Evolutionary conservation across 53 echinoderm and acorn worm species (phyloP).

Genomic region (Luidia sarsii): DNA sequence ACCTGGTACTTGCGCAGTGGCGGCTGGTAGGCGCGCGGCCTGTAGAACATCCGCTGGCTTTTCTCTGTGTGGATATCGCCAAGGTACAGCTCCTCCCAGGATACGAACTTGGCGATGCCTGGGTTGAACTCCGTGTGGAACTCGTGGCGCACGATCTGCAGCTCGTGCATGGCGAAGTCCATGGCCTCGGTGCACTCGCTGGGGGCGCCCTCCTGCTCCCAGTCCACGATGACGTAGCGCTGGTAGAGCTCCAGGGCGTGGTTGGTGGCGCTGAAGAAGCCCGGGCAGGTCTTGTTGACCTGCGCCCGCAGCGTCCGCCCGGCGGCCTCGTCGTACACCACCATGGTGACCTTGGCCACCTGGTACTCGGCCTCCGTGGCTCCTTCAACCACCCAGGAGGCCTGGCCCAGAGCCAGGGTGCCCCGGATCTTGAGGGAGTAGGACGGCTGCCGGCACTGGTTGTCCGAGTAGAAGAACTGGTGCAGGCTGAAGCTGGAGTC

Average conservation of each 20-base stretch:
- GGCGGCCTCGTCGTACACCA: slow-evolving; percentile 64
- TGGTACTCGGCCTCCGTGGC: slow-evolving; percentile 82
- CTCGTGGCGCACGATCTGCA: slow-evolving; percentile 82
- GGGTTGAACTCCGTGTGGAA: slow-evolving; percentile 52
- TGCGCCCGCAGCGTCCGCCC: slow-evolving; percentile 47
- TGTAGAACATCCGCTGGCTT: slow-evolving; percentile 47
- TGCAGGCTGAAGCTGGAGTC: slow-evolving; percentile 80
- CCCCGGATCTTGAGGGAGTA: slow-evolving; percentile 84
- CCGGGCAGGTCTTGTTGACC: slow-evolving; percentile 77
- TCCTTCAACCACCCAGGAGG: slow-evolving; percentile 59
- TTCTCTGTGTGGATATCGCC: slow-evolving; percentile 84
- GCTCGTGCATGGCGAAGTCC: slow-evolving; percentile 81
- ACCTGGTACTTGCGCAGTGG: slow-evolving; percentile 87
- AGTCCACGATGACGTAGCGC: slow-evolving; percentile 57
- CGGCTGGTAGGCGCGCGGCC: slow-evolving; percentile 75
- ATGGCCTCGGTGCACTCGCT: slow-evolving; percentile 74
- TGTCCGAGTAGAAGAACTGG: slow-evolving; percentile 94
- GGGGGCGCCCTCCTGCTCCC: slow-evolving; percentile 47
- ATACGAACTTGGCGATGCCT: slow-evolving; percentile 35
- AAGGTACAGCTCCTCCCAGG: slow-evolving; percentile 75
- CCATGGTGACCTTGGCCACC: slow-evolving; percentile 77
- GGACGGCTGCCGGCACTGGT: slow-evolving; percentile 81
- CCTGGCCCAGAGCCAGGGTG: slow-evolving; percentile 50
- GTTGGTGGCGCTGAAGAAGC: slow-evolving; percentile 42
- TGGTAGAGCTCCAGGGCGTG: slow-evolving; percentile 43